These are phyloP conservation scores for Carollia perspicillata DNA, from an alignment of 2,113 vertebrate species.

Conservation along the genomic window DNA sequence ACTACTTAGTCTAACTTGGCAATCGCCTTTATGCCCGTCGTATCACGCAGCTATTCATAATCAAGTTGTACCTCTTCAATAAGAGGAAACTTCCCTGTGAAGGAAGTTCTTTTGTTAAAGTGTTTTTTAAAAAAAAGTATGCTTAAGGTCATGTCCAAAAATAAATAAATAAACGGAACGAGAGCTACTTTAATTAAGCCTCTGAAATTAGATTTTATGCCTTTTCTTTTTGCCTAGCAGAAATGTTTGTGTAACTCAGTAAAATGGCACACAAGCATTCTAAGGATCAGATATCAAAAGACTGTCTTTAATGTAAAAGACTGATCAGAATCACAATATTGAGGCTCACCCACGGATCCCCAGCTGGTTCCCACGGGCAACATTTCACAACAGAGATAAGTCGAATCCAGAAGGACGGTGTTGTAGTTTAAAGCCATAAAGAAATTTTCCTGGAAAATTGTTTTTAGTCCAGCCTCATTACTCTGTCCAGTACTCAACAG, in stretches of 20 bases:
- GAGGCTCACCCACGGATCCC: not conserved
- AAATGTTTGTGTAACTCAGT: not conserved
- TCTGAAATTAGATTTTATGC: not conserved
- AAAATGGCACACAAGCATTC: not conserved
- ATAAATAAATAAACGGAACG: not conserved
- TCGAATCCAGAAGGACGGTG: not conserved
- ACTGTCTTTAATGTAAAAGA: not conserved
- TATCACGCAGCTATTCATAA: not conserved
- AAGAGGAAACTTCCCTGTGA: not conserved
- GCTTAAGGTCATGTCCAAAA: not conserved
- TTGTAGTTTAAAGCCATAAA: not conserved
- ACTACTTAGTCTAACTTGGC: not conserved
- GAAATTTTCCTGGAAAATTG: not conserved
- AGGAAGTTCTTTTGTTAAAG: not conserved
- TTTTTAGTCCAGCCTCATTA: not conserved
- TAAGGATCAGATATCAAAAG: not conserved
- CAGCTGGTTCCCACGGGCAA: not conserved
- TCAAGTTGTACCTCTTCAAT: not conserved
- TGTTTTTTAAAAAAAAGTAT: not conserved
- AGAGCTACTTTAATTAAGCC: not conserved
- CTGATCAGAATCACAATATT: not conserved
- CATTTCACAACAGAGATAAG: not conserved
- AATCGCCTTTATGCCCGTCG: not conserved
- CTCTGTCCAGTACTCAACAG: not conserved
- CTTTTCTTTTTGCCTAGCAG: constrained; percentile 19